Conservation (phyloP, 2,113 vertebrate species). For the Dicaeum eximium region DNA sequence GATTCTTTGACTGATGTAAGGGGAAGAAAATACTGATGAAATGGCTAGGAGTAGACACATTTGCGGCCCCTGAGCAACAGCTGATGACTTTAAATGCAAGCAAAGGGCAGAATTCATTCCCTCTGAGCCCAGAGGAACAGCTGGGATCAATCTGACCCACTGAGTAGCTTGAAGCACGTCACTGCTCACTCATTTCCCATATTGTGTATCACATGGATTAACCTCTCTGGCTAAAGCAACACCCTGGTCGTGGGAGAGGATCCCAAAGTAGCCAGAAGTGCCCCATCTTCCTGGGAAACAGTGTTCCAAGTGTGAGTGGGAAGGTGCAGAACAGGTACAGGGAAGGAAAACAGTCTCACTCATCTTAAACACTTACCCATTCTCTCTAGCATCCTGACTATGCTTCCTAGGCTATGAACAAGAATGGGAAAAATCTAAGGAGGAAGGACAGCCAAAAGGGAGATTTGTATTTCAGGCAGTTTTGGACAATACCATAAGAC, state of each 20-base stretch:
- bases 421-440: not conserved
- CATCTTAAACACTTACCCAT: not conserved
- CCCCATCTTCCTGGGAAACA: not conserved
- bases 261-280: not conserved
- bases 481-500: not conserved
- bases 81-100: not conserved
- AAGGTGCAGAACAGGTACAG: not conserved
- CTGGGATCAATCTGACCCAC: not conserved
- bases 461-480: not conserved
- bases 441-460: not conserved
- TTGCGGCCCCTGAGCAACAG: not conserved
- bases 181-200: not conserved
- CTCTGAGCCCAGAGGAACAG: not conserved
- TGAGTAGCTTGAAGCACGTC: not conserved
- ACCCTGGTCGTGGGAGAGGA: accelerated
- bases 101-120: not conserved
- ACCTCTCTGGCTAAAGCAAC: not conserved
- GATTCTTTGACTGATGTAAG: not conserved
- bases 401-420: not conserved
- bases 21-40: not conserved
- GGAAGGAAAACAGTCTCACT: not conserved
- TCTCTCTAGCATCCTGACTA: not conserved
- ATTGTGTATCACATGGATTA: not conserved
- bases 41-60: not conserved
- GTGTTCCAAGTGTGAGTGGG: accelerated